Conservation (phyloP, 53 echinoderm and acorn worm genomes). For the Arbacia lixula region DNA sequence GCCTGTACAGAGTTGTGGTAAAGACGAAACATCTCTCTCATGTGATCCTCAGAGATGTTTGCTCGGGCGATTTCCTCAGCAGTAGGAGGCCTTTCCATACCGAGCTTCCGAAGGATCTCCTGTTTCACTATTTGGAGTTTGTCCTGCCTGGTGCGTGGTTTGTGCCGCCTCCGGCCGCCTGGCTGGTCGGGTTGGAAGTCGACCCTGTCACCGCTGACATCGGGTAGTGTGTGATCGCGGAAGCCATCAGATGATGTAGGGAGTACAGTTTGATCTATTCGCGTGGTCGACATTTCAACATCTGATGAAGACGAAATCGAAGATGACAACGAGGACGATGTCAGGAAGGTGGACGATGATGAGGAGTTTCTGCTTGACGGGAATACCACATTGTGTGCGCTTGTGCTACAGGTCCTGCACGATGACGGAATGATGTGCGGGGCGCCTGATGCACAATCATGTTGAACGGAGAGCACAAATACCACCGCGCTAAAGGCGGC, state of each 20-base stretch:
- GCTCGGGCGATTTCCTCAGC: slow-evolving; percentile 15
- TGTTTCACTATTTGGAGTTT: neutral
- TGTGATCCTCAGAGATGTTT: slow-evolving; percentile 18
- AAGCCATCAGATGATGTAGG: no score
- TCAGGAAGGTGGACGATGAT: neutral
- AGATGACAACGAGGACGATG: neutral
- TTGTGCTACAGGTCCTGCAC: neutral
- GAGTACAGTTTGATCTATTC: no score
- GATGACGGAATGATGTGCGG: neutral
- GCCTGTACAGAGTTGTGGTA: slow-evolving; percentile 1
- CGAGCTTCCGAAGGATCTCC: slow-evolving; percentile 6
- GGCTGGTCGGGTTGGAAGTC: neutral
- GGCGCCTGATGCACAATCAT: neutral
- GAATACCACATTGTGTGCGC: neutral
- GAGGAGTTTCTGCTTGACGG: neutral
- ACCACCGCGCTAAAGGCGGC: neutral
- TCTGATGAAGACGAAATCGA: slow-evolving; percentile 6
- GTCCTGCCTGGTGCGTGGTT: neutral
- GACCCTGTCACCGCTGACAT: neutral
- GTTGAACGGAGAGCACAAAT: neutral
- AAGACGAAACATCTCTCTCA: slow-evolving; percentile 13
- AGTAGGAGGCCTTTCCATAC: slow-evolving; percentile 27
- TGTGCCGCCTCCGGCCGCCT: no score
- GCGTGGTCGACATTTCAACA: neutral
- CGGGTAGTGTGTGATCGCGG: neutral